A percentile compares a stretch with the other conserved stretches of the same genome.
These are phyloP conservation scores for Gymnodraco acuticeps DNA, from an alignment of 2,797 vertebrate species.

Conservation along the genomic window DNA sequence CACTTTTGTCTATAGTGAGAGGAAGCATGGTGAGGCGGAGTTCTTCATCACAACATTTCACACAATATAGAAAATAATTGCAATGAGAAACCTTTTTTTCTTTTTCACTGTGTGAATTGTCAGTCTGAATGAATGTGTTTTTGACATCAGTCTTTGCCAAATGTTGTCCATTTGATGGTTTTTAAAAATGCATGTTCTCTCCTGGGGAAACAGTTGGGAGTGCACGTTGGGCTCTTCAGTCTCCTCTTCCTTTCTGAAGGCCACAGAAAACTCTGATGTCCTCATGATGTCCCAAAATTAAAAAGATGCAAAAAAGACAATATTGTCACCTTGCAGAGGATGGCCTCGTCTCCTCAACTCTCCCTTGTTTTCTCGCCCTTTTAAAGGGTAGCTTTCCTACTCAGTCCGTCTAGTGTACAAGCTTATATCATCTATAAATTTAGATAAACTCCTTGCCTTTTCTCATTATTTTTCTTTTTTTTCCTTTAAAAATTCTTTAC, in stretches of 20 bases:
- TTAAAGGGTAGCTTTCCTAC: slow-evolving; percentile 88
- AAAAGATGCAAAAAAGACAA: slow-evolving; percentile 53
- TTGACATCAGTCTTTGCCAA: slow-evolving; percentile 72
- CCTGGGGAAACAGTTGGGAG: slow-evolving; percentile 58
- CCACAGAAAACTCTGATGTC: slow-evolving; percentile 54
- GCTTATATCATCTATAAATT: slow-evolving; percentile 83
- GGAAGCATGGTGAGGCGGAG: slow-evolving; percentile 78
- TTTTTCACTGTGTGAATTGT: slow-evolving; percentile 54
- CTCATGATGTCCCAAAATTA: slow-evolving; percentile 64
- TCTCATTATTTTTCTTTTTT: slow-evolving; percentile 71
- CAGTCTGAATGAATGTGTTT: slow-evolving; percentile 58
- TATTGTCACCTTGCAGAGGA: slow-evolving; percentile 55
- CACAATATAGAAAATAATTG: slow-evolving; percentile 81
- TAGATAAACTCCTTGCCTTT: slow-evolving; percentile 80
- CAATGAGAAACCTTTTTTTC: slow-evolving; percentile 51
- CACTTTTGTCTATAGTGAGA: slow-evolving; percentile 64
- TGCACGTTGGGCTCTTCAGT: slow-evolving; percentile 47
- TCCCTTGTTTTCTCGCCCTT: slow-evolving; percentile 79
- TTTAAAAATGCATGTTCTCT: slow-evolving; percentile 55
- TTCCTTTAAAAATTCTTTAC: slow-evolving; percentile 81
- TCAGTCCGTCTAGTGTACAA: slow-evolving; percentile 80
- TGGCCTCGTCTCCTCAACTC: slow-evolving; percentile 39
- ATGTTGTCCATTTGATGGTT: slow-evolving; percentile 74
- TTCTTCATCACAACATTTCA: slow-evolving; percentile 83
- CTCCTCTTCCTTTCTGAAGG: slow-evolving; percentile 54